Percentiles rank a stretch among this genome's conserved stretches.
These are phyloP conservation scores for Argyra leucocephala DNA, from an alignment of 2,888 invertebrate species.

Conservation along the genomic window DNA sequence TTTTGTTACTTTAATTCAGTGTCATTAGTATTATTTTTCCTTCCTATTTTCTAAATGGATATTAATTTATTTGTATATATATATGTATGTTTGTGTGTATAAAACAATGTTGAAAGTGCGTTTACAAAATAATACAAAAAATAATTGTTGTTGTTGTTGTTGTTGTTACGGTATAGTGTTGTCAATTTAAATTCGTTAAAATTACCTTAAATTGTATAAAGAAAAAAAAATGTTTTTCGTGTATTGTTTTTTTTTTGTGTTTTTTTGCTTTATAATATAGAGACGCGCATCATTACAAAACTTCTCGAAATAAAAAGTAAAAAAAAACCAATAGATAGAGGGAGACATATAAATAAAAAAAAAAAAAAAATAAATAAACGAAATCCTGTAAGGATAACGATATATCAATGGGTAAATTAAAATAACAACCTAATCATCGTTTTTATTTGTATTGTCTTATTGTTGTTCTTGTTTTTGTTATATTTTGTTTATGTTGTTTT, in stretches of 20 bases:
- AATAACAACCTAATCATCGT: conserved; percentile 47
- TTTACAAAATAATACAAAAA: no score
- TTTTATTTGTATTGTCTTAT: conserved; percentile 26
- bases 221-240: no score
- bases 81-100: no score
- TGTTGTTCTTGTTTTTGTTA: neutral
- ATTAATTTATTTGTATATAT: no score
- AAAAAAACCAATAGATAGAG: neutral
- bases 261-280: neutral
- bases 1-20: no score
- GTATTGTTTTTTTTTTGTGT: no score
- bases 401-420: conserved; percentile 42
- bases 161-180: no score
- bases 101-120: no score
- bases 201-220: neutral
- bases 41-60: no score
- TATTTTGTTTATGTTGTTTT: no score
- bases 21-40: no score
- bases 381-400: conserved; percentile 7
- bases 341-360: neutral
- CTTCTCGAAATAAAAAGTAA: neutral
- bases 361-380: neutral
- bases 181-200: neutral
- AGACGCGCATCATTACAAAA: neutral
- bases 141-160: no score